Conservation (phyloP, 2,888 invertebrate species). For the Epirrita christyi region DNA sequence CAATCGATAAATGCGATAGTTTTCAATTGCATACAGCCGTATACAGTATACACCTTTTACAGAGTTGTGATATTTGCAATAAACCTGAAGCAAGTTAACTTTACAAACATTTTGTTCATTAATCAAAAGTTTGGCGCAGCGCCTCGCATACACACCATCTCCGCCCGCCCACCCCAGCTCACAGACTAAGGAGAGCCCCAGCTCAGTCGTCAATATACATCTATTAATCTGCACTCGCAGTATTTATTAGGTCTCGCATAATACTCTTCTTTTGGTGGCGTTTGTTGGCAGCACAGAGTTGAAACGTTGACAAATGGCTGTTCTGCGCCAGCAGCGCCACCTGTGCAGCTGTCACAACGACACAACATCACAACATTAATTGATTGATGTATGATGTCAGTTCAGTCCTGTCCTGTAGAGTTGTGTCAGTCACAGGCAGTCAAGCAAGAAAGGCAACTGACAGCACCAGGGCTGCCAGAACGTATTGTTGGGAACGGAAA, state of each 20-base stretch:
- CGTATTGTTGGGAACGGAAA: too few species aligned
- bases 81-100: conserved; percentile 76
- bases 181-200: too few species aligned
- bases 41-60: conserved; percentile 58
- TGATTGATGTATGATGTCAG: too few species aligned
- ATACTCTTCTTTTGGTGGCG: conserved; percentile 47
- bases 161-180: conserved; percentile 54
- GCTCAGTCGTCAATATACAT: conserved; percentile 45
- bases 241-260: conserved; percentile 60
- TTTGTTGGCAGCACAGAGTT: conserved; percentile 55
- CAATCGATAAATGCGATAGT: conserved; percentile 1
- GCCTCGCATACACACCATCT: conserved; percentile 73
- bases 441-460: too few species aligned
- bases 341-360: conserved; percentile 60
- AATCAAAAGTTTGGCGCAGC: conserved; percentile 84
- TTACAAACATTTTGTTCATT: conserved; percentile 80
- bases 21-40: conserved; percentile 30
- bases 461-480: too few species aligned
- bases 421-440: too few species aligned
- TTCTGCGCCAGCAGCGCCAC: conserved; percentile 23
- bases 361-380: conserved; percentile 53
- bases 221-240: conserved; percentile 29
- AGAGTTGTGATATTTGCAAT: conserved; percentile 75
- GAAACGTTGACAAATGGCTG: conserved; percentile 76
- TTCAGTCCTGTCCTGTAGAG: too few species aligned